These are phyloP conservation scores for Acanthurus lineatus DNA, from an alignment of 2,797 vertebrate species.

Conservation along the genomic window DNA sequence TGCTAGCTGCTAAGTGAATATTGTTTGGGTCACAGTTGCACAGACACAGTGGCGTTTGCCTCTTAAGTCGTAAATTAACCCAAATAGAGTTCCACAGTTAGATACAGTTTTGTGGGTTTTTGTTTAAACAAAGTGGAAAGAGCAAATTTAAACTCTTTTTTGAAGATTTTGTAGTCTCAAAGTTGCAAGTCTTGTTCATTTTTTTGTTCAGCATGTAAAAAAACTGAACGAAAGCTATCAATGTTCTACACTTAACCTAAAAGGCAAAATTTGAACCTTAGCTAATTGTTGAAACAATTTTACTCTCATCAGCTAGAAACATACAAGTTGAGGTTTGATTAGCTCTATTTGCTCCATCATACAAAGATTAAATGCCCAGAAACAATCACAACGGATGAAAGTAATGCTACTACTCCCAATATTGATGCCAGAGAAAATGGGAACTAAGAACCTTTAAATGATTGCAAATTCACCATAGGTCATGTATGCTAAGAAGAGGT, in stretches of 20 bases:
- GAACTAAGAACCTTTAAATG: neutral
- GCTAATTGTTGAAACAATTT: neutral
- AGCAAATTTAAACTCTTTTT: neutral
- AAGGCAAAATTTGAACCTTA: neutral
- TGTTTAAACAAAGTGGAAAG: neutral
- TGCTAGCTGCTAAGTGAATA: conserved; percentile 9
- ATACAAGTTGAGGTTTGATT: neutral
- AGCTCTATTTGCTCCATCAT: neutral
- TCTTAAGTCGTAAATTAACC: neutral
- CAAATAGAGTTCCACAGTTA: neutral
- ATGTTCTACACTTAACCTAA: neutral
- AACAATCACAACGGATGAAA: neutral
- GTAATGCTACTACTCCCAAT: neutral
- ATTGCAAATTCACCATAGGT: neutral
- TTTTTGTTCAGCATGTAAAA: neutral
- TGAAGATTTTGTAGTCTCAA: neutral
- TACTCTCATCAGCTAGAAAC: neutral
- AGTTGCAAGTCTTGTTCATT: neutral
- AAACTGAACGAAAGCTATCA: neutral
- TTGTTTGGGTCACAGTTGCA: neutral
- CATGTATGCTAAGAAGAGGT: neutral
- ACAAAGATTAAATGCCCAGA: neutral
- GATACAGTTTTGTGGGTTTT: neutral
- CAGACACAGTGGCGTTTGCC: neutral
- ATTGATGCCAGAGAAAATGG: too few relatives aligned